Conservation (phyloP, 2,888 invertebrate genomes). For the Cantharis rustica region DNA sequence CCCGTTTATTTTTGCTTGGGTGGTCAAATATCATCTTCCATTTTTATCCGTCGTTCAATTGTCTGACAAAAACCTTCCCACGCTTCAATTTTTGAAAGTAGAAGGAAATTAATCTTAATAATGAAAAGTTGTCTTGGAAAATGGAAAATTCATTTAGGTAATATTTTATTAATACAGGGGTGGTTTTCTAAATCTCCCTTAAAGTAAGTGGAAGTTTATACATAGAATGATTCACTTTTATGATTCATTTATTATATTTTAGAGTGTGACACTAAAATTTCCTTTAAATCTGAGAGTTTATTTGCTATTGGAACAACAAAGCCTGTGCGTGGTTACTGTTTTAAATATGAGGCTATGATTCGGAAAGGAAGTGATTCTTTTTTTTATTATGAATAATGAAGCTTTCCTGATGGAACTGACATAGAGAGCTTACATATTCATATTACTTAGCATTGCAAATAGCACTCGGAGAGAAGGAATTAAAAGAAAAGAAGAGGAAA, state of each 20-base stretch:
- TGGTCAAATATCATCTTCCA: not conserved
- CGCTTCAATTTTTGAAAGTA: not conserved
- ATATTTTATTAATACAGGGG: not conserved
- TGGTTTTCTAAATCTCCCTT: not conserved
- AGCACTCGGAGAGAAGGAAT: not conserved
- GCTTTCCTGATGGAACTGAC: not conserved
- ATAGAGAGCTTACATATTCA: not conserved
- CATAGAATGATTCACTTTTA: not conserved
- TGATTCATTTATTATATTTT: not conserved
- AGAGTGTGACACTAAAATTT: not conserved
- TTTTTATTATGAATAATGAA: not conserved
- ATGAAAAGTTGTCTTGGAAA: not conserved
- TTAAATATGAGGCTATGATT: not conserved
- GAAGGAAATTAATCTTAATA: not conserved
- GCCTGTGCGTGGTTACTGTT: not conserved
- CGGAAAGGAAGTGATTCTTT: not conserved
- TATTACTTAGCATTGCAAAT: not conserved
- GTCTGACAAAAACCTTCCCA: not conserved
- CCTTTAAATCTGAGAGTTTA: not conserved
- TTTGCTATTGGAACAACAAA: too few relatives aligned
- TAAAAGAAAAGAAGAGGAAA: not conserved
- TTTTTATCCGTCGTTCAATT: not conserved
- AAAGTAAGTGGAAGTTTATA: not conserved
- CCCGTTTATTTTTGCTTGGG: not conserved
- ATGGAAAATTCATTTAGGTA: not conserved